Evolutionary conservation across 1,140 invertebrate species (phyloP), one percentile per base, ranked within the genome.

Genomic region (Aporrectodea caliginosa): DNA sequence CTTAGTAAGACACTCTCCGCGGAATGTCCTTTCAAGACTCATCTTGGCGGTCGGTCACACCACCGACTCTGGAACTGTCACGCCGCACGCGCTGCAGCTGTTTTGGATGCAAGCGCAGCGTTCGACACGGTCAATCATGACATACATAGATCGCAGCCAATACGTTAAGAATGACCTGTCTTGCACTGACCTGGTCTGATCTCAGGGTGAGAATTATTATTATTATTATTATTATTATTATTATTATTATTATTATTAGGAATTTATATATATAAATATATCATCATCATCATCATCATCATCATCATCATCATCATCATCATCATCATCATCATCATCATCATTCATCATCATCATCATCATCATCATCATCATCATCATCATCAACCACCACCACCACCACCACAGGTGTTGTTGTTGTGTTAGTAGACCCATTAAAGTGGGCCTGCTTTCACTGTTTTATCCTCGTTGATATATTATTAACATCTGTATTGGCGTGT

Each of bases 281-380:
- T 6, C 43, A 58, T 58, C 22, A 58, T 58, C 22, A 22, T 12
- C 43, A 72, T 72, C 2, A 31, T 31, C n/a, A 74, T 74, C 12
- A 31, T 1, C 12, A 32, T 74, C 73, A 74, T 74, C 73, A 33
- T 32, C 73, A 33, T 33, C 73, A 74, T 32, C 1, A 74, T 30
- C 73, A 74, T 34, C 30, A 22, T 31, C 73, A 74, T 32, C 1
- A 16, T 73, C 16, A 6, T n/a, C 1, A 27, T 30, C 31, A 12
- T 30, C 72, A 32, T 73, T 30, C 73, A 31, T 32, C 73, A 74
- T 74, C 73, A 33, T 74, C 27, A 33, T 29, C 31, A 12, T 74
- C 27, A 33, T 74, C 73, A 31, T 32, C 27, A 31, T 74, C 29
- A 1, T 74, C 6, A 33, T 31, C 1, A 33, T 34, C 6, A 2